phyloP scores from a whole-genome alignment of 2,888 invertebrate genomes.

The Ischnus inquisitorius region DNA sequence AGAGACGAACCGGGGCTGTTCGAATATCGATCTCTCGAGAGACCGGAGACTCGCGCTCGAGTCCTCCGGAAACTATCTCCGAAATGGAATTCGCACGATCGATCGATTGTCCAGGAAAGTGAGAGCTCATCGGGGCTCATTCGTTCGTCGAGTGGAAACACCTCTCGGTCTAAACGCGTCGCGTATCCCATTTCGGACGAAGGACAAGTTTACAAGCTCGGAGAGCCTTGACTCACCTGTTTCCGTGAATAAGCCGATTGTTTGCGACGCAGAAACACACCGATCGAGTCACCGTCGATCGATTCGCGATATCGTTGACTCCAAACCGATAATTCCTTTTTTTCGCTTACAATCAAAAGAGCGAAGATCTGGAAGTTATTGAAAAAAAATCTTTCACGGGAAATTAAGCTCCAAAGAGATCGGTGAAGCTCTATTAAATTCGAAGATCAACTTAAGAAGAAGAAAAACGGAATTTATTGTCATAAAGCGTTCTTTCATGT shows the following conservation, averaged over 20 bases:
- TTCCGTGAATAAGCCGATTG: slow-evolving; percentile 3
- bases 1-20: background rate
- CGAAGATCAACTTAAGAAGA: background rate
- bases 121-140: slow-evolving; percentile 40
- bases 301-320: slow-evolving; percentile 2
- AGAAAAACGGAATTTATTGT: background rate
- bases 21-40: slow-evolving; percentile 46
- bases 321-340: slow-evolving; percentile 9
- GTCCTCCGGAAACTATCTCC: slow-evolving; percentile 63
- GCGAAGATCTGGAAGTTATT: background rate
- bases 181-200: slow-evolving; percentile 14
- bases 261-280: slow-evolving; percentile 45
- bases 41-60: slow-evolving; percentile 12
- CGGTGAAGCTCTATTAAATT: background rate
- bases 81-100: slow-evolving; percentile 55
- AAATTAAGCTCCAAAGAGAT: background rate
- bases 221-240: slow-evolving; percentile 47
- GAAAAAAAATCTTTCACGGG: background rate
- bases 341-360: background rate
- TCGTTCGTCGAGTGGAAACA: slow-evolving; percentile 17
- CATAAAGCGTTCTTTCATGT: slow-evolving; percentile 37
- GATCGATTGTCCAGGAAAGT: slow-evolving; percentile 65
- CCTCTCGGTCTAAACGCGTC: slow-evolving; percentile 14
- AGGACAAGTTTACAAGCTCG: slow-evolving; percentile 37
- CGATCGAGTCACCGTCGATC: slow-evolving; percentile 4